These are phyloP conservation scores for Castor canadensis DNA, from an alignment of 2,113 vertebrate genomes.

Conservation along the genomic window DNA sequence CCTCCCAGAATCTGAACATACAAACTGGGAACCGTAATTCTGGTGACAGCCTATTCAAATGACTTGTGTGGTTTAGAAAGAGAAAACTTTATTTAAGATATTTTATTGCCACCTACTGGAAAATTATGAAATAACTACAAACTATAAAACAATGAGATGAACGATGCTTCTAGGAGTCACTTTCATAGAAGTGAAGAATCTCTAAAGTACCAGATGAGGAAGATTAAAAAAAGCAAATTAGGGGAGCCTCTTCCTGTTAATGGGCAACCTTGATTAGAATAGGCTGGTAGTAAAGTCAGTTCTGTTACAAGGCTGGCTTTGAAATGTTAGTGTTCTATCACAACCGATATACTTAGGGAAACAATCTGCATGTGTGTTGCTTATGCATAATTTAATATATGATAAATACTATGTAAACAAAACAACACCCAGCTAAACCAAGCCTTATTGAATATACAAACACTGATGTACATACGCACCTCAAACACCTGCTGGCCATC, in stretches of 20 bases:
- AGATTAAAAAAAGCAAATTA: not conserved
- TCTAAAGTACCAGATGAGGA: not conserved
- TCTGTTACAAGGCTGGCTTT: not conserved
- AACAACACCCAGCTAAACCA: not conserved
- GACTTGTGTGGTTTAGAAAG: not conserved
- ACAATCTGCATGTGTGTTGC: not conserved
- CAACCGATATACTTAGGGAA: not conserved
- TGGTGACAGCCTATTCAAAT: not conserved
- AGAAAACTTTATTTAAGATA: slow-evolving; percentile 4
- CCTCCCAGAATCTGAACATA: not conserved
- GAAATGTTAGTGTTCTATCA: not conserved
- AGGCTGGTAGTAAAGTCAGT: not conserved
- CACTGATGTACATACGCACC: too few species aligned
- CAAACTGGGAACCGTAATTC: not conserved
- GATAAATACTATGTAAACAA: not conserved
- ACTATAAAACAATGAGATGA: not conserved
- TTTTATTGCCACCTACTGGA: slow-evolving; percentile 66
- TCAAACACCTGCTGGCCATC: not conserved
- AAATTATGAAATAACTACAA: slow-evolving; percentile 24
- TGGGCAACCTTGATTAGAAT: not conserved
- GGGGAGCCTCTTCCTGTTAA: not conserved
- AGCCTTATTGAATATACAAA: not conserved
- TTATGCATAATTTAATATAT: not conserved
- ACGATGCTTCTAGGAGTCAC: not conserved
- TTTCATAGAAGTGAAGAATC: not conserved